Evolutionary conservation across 2,888 invertebrate species (phyloP).

Genomic region (Tipula confusa): DNA sequence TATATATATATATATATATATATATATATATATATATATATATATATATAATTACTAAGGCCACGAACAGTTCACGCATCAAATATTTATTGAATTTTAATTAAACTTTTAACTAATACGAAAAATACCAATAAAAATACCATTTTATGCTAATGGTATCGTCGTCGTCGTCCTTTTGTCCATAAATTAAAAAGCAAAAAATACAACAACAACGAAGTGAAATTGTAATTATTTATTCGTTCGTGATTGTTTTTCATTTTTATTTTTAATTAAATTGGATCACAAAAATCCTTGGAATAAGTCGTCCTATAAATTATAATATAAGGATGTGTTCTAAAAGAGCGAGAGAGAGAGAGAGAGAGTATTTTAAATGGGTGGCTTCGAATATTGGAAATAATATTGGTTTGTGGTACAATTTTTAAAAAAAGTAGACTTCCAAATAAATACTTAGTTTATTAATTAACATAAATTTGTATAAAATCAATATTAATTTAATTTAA

Average conservation of each 20-base stretch:
- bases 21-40: neutral
- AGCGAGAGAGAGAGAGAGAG: neutral
- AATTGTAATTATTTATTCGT: conserved; percentile 3
- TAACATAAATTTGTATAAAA: no score
- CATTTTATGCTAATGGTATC: conserved; percentile 9
- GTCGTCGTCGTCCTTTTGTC: neutral
- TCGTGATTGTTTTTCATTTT: neutral
- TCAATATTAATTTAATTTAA: no score
- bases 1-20: neutral
- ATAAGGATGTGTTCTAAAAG: no score
- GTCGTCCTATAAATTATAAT: neutral
- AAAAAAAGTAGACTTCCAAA: no score
- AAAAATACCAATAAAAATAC: neutral
- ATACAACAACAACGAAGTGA: no score
- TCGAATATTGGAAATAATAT: neutral
- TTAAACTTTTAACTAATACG: conserved; percentile 6
- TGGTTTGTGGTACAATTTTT: neutral
- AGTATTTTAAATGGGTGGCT: neutral
- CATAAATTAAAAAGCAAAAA: neutral
- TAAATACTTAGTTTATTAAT: no score
- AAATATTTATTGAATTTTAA: conserved; percentile 20
- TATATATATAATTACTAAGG: neutral
- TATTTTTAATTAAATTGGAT: neutral
- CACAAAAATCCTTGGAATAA: conserved; percentile 3
- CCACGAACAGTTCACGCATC: neutral